These are phyloP conservation scores for Heterotis niloticus DNA, from an alignment of 2,113 vertebrate species.

Conservation along the genomic window DNA sequence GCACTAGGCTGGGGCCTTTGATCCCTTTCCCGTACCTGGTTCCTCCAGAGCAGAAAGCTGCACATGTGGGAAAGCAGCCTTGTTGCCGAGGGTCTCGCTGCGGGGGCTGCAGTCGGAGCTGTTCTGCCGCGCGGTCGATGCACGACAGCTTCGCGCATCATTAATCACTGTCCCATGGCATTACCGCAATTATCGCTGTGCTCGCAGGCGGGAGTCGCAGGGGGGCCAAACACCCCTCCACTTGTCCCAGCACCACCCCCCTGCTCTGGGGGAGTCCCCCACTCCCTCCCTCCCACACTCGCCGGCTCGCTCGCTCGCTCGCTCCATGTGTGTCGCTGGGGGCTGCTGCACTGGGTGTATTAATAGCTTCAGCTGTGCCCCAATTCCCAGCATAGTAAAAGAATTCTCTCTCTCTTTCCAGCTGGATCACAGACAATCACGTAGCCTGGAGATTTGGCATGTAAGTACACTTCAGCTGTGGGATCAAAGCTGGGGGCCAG, in stretches of 20 bases:
- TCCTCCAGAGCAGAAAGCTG: background rate
- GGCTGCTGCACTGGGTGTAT: slow-evolving; percentile 44
- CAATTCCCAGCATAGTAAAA: slow-evolving; percentile 55
- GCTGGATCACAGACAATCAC: slow-evolving; percentile 71
- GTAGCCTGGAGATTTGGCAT: slow-evolving; percentile 79
- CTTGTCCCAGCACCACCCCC: background rate
- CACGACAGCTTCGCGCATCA: background rate
- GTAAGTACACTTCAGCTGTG: slow-evolving; percentile 65
- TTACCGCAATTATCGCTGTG: slow-evolving; percentile 6
- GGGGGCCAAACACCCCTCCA: background rate
- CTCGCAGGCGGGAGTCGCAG: background rate
- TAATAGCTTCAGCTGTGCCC: slow-evolving; percentile 68
- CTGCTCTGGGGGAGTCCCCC: background rate
- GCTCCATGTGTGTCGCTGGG: background rate
- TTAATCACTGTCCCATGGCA: slow-evolving; percentile 9
- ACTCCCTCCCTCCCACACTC: background rate
- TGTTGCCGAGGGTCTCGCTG: background rate
- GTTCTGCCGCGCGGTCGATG: background rate
- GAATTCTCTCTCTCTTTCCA: slow-evolving; percentile 56
- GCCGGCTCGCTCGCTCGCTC: background rate
- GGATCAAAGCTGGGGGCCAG: slow-evolving; percentile 48
- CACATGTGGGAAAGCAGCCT: background rate
- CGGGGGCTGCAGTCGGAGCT: background rate
- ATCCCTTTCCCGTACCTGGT: background rate
- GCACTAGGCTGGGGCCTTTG: too few relatives aligned